These are phyloP conservation scores for Uloborus plumipes DNA, from an alignment of 2,888 invertebrate genomes.

Conservation along the genomic window DNA sequence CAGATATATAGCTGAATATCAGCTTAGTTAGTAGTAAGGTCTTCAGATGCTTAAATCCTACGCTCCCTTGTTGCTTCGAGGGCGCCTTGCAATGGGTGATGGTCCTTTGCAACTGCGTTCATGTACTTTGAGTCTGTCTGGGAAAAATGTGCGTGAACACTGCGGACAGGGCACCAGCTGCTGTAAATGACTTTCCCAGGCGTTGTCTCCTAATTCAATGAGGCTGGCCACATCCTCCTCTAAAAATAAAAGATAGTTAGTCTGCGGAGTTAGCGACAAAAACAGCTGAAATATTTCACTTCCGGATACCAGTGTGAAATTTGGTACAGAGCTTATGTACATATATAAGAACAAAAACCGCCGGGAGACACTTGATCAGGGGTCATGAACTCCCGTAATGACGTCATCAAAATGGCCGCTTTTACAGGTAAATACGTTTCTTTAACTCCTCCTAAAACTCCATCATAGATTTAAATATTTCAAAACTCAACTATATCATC, in stretches of 20 bases:
- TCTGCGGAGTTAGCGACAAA: too few species aligned
- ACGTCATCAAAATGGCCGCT: too few species aligned
- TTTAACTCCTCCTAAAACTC: too few species aligned
- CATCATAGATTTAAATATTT: too few species aligned
- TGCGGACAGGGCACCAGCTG: conserved; percentile 78
- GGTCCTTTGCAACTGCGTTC: conserved; percentile 75
- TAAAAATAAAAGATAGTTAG: conserved; percentile 5
- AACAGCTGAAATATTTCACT: too few species aligned
- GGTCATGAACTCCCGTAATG: too few species aligned
- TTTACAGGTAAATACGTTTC: too few species aligned
- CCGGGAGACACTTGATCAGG: too few species aligned
- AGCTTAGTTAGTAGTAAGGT: conserved; percentile 1
- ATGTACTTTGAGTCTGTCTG: conserved; percentile 79
- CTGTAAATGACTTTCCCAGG: conserved; percentile 75
- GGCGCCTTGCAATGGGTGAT: conserved; percentile 13
- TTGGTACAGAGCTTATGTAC: too few species aligned
- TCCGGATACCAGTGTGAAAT: too few species aligned
- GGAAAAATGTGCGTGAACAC: conserved; percentile 80
- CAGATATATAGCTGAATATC: conserved; percentile 31
- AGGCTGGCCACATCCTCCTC: conserved; percentile 68
- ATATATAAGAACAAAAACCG: too few species aligned
- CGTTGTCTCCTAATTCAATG: conserved; percentile 73
- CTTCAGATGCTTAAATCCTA: not conserved
- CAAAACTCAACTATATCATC: too few species aligned
- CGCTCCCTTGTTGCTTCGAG: conserved; percentile 46